Evolutionary conservation across 2,888 invertebrate genomes (phyloP).

Genomic region (Drosophila borealis): DNA sequence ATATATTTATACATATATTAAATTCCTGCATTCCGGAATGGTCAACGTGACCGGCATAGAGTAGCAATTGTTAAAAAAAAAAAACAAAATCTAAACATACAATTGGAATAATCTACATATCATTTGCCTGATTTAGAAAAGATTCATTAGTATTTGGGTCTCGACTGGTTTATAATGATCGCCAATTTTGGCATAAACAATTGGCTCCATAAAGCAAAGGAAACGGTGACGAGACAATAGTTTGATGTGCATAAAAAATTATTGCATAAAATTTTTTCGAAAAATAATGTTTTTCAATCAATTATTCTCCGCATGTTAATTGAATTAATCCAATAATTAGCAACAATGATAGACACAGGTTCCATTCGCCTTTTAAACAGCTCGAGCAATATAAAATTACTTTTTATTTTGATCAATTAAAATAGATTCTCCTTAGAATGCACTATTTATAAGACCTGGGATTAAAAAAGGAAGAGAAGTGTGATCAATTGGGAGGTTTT

Average conservation of each 20-base stretch:
- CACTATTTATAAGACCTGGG: not conserved
- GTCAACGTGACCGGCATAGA: slow-evolving; percentile 45
- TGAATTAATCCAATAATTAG: slow-evolving; percentile 43
- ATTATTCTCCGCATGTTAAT: slow-evolving; percentile 37
- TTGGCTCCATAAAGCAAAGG: slow-evolving; percentile 56
- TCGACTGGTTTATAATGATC: slow-evolving; percentile 62
- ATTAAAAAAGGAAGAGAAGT: not conserved
- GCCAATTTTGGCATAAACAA: slow-evolving; percentile 58
- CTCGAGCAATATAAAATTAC: too few relatives aligned
- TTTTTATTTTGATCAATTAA: not conserved
- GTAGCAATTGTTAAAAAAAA: slow-evolving; percentile 15
- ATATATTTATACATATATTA: not conserved
- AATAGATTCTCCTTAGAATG: not conserved
- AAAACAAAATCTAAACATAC: slow-evolving; percentile 32
- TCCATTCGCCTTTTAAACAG: not conserved
- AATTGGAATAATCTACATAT: slow-evolving; percentile 29
- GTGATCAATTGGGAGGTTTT: not conserved
- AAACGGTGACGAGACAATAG: slow-evolving; percentile 55
- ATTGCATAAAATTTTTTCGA: slow-evolving; percentile 17
- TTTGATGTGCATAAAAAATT: slow-evolving; percentile 19
- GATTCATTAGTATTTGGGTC: slow-evolving; percentile 63
- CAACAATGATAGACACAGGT: slow-evolving; percentile 22
- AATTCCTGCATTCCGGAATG: slow-evolving; percentile 22
- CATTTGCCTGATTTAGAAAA: slow-evolving; percentile 28
- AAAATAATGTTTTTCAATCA: slow-evolving; percentile 17